Percentiles rank a stretch among this genome's conserved stretches.
Conservation (phyloP, 2,113 vertebrate genomes). For the Microtus oregoni region DNA sequence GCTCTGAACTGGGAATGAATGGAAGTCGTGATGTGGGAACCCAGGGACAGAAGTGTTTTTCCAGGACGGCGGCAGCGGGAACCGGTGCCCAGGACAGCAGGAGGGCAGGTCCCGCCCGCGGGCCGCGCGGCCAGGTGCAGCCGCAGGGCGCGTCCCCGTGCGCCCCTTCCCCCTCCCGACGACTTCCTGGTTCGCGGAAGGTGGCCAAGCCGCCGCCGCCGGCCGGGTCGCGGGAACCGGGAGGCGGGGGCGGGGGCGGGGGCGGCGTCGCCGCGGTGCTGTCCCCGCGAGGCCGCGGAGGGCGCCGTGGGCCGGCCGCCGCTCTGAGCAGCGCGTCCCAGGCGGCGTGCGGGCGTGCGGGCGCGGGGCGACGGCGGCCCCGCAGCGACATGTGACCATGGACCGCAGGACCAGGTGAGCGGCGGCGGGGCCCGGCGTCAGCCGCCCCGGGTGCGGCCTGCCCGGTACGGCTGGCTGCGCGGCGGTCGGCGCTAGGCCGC, state of each 20-base stretch:
- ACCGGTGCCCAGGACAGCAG: background rate
- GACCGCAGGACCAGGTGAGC: conserved; percentile 95
- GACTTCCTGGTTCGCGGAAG: conserved; percentile 86
- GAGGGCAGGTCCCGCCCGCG: background rate
- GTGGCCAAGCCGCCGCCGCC: conserved; percentile 75
- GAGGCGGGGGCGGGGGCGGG: conserved; percentile 3
- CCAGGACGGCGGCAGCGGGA: background rate
- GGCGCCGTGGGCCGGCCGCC: no score
- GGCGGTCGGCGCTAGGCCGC: conserved; percentile 73
- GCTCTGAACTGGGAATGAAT: background rate
- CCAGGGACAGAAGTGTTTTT: background rate
- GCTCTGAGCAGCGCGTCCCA: background rate
- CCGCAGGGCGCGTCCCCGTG: conserved; percentile 53
- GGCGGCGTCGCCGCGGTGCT: conserved; percentile 42
- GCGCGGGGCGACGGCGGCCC: conserved; percentile 56
- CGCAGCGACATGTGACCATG: conserved; percentile 92
- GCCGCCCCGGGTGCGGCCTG: background rate
- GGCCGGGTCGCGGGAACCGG: conserved; percentile 73
- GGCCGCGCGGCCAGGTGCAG: background rate
- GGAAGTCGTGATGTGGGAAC: background rate
- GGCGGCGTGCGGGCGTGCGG: background rate
- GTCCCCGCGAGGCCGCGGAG: no score
- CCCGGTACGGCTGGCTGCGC: background rate
- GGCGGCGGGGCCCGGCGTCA: background rate
- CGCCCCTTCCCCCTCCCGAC: conserved; percentile 51